Conservation (phyloP, 37 sponge, comb jelly and placozoan genomes). For the Cliona cf. orientalis region DNA sequence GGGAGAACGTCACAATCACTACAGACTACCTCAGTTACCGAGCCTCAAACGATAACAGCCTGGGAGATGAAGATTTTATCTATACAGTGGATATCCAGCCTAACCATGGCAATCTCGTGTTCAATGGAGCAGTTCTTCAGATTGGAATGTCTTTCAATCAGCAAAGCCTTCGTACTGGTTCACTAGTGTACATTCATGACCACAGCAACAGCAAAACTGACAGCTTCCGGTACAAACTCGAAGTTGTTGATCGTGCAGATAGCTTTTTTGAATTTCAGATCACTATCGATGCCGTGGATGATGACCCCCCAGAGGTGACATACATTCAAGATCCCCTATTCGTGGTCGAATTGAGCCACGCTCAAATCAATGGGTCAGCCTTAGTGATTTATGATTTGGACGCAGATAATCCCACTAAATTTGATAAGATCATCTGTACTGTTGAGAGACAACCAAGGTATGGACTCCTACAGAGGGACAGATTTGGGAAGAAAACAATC, state of each 20-base stretch:
- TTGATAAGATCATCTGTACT: slow-evolving; percentile 14
- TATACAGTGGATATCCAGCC: slow-evolving; percentile 29
- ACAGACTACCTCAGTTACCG: slow-evolving; percentile 3
- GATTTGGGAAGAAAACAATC: not conserved
- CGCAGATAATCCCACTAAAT: not conserved
- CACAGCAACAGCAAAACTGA: slow-evolving; percentile 34
- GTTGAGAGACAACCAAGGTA: not conserved
- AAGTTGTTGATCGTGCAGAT: not conserved
- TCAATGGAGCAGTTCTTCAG: not conserved
- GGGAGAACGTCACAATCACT: slow-evolving; percentile 27
- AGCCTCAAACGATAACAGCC: slow-evolving; percentile 20
- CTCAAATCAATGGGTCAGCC: not conserved
- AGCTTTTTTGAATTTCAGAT: slow-evolving; percentile 18
- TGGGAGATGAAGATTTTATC: slow-evolving; percentile 7
- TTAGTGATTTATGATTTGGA: slow-evolving; percentile 13
- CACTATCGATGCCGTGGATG: slow-evolving; percentile 42
- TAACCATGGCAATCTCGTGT: slow-evolving; percentile 15
- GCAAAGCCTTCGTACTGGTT: slow-evolving; percentile 8
- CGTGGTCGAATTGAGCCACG: not conserved
- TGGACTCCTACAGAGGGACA: not conserved
- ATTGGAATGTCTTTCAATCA: slow-evolving; percentile 19
- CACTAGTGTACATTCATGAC: slow-evolving; percentile 49
- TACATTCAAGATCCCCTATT: slow-evolving; percentile 2
- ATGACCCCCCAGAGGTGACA: slow-evolving; percentile 40
- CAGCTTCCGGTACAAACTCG: slow-evolving; percentile 29